Evolutionary conservation across 2,797 vertebrate species (phyloP), one percentile per base, ranked within the genome.

Genomic region (Pagetopsis macropterus): DNA sequence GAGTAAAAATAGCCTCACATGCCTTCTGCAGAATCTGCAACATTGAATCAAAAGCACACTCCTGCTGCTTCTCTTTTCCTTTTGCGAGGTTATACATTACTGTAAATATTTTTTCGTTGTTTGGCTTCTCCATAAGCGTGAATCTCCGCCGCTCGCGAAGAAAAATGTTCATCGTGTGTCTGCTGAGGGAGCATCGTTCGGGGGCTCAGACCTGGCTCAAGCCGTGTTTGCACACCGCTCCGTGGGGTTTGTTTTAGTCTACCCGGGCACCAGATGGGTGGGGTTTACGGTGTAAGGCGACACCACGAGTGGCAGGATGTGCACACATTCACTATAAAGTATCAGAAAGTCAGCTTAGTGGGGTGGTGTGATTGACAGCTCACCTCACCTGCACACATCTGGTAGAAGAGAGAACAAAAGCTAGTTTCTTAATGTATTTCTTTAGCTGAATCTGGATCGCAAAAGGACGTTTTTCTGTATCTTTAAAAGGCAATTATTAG

Each of bases 121-220:
- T 76, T 73, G 85, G 85, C 85, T 89, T 87, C 85, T 80, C 83
- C 89, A 74, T 85, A 90, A 91, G 87, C 79, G 1, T 50, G 70
- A 87, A 88, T 87, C 79, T 52, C 75, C 8, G 73, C 31, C 63
- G 65, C 78, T 70, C 65, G 17, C 71, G 67, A 81, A 78, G 85
- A 84, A 84, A 84, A 84, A 78, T 82, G 87, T 86, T 84, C 77
- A 78, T 76, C 61, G 17, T 15, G 79, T 72, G 79, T 77, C 81
- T 82, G 76, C 74, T 14, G 76, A 49, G 70, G 68, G 67, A 71
- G 80, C 83, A 60, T 73, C 83, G 15, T 19, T 0, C 45, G 75
- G 76, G 76, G 76, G 74, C 77, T 82, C 51, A 91, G 89, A 90
- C 89, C 89, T 65, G 87, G 87, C 90, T 91, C 83, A 59, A 81